Percentiles rank a stretch among this genome's conserved stretches.
Conservation (phyloP, 2,113 vertebrate genomes). For the Plecotus auritus region DNA sequence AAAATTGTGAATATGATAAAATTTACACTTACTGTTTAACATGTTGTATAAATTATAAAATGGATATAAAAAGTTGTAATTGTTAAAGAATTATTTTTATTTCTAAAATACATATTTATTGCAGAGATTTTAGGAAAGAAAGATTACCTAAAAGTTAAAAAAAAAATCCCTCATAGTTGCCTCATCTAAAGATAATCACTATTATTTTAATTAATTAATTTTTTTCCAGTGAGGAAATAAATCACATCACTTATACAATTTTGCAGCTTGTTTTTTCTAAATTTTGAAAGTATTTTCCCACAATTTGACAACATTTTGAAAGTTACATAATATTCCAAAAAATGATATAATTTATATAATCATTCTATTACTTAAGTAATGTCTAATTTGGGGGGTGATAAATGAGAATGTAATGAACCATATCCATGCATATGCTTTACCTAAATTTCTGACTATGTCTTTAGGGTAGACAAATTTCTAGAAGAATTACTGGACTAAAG, state of each 20-base stretch:
- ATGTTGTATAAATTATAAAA: neutral
- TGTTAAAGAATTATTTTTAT: neutral
- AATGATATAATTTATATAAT: neutral
- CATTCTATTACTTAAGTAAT: slow-evolving; percentile 9
- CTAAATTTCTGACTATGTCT: slow-evolving; percentile 30
- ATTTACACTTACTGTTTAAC: neutral
- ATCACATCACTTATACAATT: neutral
- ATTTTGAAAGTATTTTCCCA: neutral
- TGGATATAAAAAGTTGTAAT: neutral
- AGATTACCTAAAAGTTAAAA: neutral
- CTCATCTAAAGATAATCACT: slow-evolving; percentile 5
- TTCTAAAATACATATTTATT: neutral
- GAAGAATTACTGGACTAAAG: slow-evolving; percentile 13
- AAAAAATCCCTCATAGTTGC: neutral
- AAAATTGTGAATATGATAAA: neutral
- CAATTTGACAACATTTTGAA: neutral
- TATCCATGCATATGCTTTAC: neutral
- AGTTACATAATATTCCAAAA: slow-evolving; percentile 31
- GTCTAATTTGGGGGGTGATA: neutral
- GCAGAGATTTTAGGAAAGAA: neutral
- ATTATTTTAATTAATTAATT: slow-evolving; percentile 9
- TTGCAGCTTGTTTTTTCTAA: neutral
- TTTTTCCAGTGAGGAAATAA: neutral
- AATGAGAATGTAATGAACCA: neutral
- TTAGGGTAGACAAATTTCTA: slow-evolving; percentile 48